Evolutionary conservation across 2,888 invertebrate species (phyloP).

Genomic region (Tethea ocularis): DNA sequence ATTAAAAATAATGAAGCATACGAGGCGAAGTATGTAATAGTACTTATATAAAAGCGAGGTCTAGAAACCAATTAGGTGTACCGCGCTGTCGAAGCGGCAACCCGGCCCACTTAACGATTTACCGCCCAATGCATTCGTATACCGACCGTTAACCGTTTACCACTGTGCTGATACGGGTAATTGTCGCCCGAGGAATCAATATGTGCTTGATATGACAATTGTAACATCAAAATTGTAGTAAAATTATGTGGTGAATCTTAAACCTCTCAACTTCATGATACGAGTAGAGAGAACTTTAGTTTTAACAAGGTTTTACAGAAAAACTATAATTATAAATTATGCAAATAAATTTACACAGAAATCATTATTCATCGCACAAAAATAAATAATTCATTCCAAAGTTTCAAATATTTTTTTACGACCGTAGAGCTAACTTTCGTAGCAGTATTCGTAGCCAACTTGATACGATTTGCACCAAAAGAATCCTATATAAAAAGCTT

Average conservation of each 20-base stretch:
- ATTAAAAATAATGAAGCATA: neutral
- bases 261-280: too few species aligned
- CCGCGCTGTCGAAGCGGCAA: conserved; percentile 44
- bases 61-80: conserved; percentile 48
- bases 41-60: conserved; percentile 15
- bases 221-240: neutral
- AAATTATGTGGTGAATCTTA: too few species aligned
- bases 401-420: too few species aligned
- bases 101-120: conserved; percentile 59
- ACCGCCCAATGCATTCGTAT: conserved; percentile 39
- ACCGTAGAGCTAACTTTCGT: too few species aligned
- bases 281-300: too few species aligned
- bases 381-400: too few species aligned
- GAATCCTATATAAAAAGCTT: neutral
- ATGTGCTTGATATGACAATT: neutral
- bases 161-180: conserved; percentile 37
- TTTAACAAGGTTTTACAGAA: too few species aligned
- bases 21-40: neutral
- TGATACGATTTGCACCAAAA: neutral
- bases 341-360: too few species aligned
- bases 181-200: conserved; percentile 25
- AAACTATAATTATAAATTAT: too few species aligned
- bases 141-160: conserved; percentile 16
- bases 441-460: neutral
- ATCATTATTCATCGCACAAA: too few species aligned